Evolutionary conservation across 2,797 vertebrate genomes (phyloP).

Genomic region (Microcaecilia unicolor): DNA sequence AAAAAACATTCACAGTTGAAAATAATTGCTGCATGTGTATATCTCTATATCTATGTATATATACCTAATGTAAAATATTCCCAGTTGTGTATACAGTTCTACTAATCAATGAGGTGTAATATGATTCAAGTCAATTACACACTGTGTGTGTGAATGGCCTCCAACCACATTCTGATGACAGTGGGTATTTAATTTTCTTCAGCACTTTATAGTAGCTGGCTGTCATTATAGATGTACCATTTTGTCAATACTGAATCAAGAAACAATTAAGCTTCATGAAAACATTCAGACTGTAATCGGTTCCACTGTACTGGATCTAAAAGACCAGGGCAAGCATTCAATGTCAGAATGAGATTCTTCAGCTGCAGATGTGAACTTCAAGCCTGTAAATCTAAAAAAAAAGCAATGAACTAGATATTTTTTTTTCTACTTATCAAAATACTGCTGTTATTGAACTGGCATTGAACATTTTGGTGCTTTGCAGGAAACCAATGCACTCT

Average conservation of each 20-base stretch:
- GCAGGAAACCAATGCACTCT: too few relatives aligned
- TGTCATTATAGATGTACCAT: constrained; percentile 28
- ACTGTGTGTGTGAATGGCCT: constrained; percentile 20
- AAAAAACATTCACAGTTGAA: too few relatives aligned
- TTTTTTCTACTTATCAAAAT: background rate
- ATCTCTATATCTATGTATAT: too few relatives aligned
- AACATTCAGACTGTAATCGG: constrained; percentile 23
- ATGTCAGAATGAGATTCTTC: background rate
- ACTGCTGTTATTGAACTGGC: too few relatives aligned
- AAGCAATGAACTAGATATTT: background rate
- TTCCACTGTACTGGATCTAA: constrained; percentile 6
- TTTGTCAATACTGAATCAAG: constrained; percentile 51
- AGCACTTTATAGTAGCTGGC: constrained; percentile 27
- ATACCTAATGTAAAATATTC: too few relatives aligned
- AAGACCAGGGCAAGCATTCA: constrained; percentile 5
- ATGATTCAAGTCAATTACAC: constrained; percentile 33
- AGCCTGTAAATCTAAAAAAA: background rate
- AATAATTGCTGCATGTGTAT: too few relatives aligned
- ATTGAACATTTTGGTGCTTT: too few relatives aligned
- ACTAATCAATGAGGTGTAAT: constrained; percentile 35
- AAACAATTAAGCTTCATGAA: constrained; percentile 48
- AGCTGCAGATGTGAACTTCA: background rate
- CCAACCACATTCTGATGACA: constrained; percentile 17
- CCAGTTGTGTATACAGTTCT: constrained; percentile 12
- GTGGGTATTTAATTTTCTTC: constrained; percentile 35